Evolutionary conservation across 2,113 vertebrate genomes (phyloP).

Genomic region (Aleadryas rufinucha): DNA sequence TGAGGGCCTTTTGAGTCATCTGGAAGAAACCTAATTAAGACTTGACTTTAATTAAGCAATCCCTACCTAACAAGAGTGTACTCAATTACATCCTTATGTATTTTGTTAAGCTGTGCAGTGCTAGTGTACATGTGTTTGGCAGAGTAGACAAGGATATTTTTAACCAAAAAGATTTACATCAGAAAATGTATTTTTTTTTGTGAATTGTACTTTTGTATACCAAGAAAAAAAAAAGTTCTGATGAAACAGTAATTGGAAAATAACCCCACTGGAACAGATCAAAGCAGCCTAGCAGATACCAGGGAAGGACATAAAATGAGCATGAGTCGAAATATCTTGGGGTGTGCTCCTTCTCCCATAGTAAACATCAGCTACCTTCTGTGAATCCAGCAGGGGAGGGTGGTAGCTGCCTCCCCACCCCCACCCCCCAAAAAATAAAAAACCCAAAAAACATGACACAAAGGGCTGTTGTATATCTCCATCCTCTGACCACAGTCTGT

Average conservation of each 20-base stretch:
- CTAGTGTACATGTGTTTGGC: not conserved
- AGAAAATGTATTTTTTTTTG: not conserved
- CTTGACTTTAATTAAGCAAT: conserved; percentile 21
- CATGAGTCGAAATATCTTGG: not conserved
- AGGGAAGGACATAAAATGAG: not conserved
- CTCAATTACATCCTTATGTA: not conserved
- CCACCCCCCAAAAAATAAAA: fast-evolving
- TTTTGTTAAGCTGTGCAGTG: not conserved
- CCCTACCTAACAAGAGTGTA: not conserved
- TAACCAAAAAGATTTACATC: not conserved
- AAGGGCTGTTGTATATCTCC: not conserved
- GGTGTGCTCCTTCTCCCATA: fast-evolving
- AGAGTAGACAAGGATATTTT: not conserved
- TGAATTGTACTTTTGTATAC: not conserved
- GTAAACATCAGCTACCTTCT: not conserved
- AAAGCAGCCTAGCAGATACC: not conserved
- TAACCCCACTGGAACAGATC: not conserved
- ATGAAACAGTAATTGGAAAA: not conserved
- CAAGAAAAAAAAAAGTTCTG: not conserved
- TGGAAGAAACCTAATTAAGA: not conserved
- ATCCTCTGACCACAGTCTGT: fast-evolving
- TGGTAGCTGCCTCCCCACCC: fast-evolving
- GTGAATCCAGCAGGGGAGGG: not conserved
- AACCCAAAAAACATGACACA: fast-evolving
- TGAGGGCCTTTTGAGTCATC: not conserved